Evolutionary conservation across 2,797 vertebrate species (phyloP).

Genomic region (Myotis daubentonii): DNA sequence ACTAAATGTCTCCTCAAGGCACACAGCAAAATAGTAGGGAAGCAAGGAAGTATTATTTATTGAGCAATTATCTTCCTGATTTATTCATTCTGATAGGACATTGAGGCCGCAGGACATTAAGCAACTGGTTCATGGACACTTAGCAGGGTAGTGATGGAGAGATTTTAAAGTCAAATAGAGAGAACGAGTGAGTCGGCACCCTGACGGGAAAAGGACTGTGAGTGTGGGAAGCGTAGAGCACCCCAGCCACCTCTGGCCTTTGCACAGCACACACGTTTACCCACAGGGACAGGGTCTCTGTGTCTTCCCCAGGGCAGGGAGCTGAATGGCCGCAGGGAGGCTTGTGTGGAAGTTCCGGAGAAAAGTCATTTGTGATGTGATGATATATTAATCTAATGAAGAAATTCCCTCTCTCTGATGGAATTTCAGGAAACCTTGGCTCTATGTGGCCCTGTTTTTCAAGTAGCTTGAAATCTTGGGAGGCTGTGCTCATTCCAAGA

Average conservation of each 20-base stretch:
- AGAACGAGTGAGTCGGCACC: neutral
- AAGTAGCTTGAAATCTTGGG: conserved; percentile 48
- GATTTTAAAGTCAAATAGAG: neutral
- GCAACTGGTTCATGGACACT: neutral
- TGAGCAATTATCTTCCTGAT: neutral
- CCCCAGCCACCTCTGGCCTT: neutral
- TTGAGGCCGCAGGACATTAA: neutral
- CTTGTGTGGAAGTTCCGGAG: neutral
- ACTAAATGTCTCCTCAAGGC: neutral
- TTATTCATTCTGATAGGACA: neutral
- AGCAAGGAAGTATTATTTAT: neutral
- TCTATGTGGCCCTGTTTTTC: conserved; percentile 61
- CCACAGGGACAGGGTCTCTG: neutral
- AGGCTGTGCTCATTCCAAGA: conserved; percentile 57
- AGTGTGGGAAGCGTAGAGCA: neutral
- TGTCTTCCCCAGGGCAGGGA: neutral
- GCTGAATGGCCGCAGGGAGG: neutral
- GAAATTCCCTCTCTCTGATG: conserved; percentile 36
- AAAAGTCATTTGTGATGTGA: neutral
- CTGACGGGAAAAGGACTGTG: too few relatives aligned
- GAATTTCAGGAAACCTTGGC: neutral
- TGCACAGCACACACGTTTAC: neutral
- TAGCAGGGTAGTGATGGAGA: neutral
- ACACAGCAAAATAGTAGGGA: neutral
- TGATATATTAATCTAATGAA: conserved; percentile 54